phyloP scores from a whole-genome alignment of 2,888 invertebrate genomes.

The Therioaphis trifolii region DNA sequence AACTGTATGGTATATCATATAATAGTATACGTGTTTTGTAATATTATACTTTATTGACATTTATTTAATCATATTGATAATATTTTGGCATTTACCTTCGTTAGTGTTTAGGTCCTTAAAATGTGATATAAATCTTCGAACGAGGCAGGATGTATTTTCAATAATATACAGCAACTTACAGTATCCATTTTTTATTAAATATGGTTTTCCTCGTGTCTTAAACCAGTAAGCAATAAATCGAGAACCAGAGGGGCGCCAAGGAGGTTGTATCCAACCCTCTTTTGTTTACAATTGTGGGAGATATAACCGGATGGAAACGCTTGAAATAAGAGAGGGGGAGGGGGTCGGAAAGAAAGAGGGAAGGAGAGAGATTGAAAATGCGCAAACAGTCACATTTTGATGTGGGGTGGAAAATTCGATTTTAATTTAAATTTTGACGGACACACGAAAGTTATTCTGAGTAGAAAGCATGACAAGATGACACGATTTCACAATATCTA shows the following conservation, averaged over 20 bases:
- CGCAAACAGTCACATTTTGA: slow-evolving; percentile 46
- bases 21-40: too few species aligned
- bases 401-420: slow-evolving; percentile 59
- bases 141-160: slow-evolving; percentile 8
- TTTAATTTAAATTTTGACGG: slow-evolving; percentile 60
- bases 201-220: slow-evolving; percentile 9
- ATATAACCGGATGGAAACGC: slow-evolving; percentile 52
- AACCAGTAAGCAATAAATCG: slow-evolving; percentile 58
- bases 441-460: slow-evolving; percentile 43
- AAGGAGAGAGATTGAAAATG: slow-evolving; percentile 20
- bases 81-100: not conserved
- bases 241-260: slow-evolving; percentile 53
- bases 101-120: not conserved
- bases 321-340: slow-evolving; percentile 16
- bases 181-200: slow-evolving; percentile 46
- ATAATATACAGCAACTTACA: slow-evolving; percentile 8
- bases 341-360: too few species aligned
- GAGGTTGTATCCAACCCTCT: slow-evolving; percentile 53
- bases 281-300: slow-evolving; percentile 55
- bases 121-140: not conserved
- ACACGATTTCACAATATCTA: slow-evolving; percentile 38
- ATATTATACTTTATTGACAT: too few species aligned
- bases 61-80: not conserved
- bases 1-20: too few species aligned
- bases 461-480: slow-evolving; percentile 50